Evolutionary conservation across 1,140 invertebrate genomes (phyloP), one percentile per base, ranked within the genome.

Genomic region (Hermetia illucens): DNA sequence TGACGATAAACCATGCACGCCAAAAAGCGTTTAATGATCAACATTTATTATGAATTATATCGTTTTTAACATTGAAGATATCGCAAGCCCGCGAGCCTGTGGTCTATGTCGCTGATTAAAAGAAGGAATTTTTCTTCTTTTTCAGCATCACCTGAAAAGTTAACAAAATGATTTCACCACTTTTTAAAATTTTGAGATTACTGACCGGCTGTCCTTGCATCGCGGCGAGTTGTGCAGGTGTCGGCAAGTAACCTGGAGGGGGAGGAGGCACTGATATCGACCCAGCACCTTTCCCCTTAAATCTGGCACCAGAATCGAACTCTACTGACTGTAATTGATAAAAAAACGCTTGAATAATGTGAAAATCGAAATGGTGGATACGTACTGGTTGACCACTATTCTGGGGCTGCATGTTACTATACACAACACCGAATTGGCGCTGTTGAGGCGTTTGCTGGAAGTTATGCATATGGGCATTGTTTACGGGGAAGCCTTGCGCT

Each of bases 121-220:
- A 58, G 22, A 58, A 55, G 15, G 55, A 50, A 24, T 53, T 52
- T 21, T 58, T 58, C 45, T 53, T 55, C 27, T 58, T 56, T 21
- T 58, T 57, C 10, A 58, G 10, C 13, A 55, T 35, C 12, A 35
- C 34, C 34, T 35, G 3, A 35, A 35, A 35, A 4, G 21, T 5
- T 5, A 21, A 21, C 5, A 9, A 18, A 6, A 5, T 18, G 5
- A 6, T 10, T 16, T 16, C 9, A 34, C 16, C 4, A 5, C 10
- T 21, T 35, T 35, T 21, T 22, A n/a, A 9, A 35, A 20, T 21
- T 35, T 20, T n/a, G n/a, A n/a, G n/a, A 20, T n/a, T 20, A 43
- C 16, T 58, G 13, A 27, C 55, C 5, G 53, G 48, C 22, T 55
- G 50, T 9, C 55, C 55, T 31, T 55, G 53, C 47, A 58, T 52